Base-by-base conservation (phyloP, 1,140 invertebrate species). In the Lanistes nyassanus region DNA sequence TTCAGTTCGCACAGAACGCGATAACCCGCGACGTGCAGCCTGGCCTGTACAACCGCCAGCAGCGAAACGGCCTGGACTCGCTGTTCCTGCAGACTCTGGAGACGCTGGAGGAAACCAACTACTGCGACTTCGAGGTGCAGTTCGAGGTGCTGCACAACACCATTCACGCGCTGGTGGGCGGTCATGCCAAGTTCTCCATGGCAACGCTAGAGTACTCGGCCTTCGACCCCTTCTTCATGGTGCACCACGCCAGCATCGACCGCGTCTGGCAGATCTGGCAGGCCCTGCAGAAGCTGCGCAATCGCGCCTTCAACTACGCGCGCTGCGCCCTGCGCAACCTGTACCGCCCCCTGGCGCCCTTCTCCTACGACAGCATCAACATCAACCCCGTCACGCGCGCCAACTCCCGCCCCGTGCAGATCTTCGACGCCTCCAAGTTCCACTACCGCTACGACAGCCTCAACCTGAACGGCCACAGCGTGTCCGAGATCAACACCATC, bases 61-160 rank as follows among this genome's bases (percentile, higher is more conserved):
- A 53, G 6, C 31, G 58, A 37, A 56, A 58, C 1, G 70, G 71
- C 36, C 11, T 13, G 23, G n/a, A 65, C 26, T 58, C 56, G 0
- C 71, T 77, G 19, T 77, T 68, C 65, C 29, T 74, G 51, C 56
- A 68, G 31, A 65, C 76, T 2, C 71, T 78, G 37, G 42, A 74
- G 26, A 67, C 76, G 26, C 69, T 81, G 39, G 80, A 81, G 58
- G 74, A 79, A 53, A 67, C 51, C 21, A 64, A 77, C 75, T 79
- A 66, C 73, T 81, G 77, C 51, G 75, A 79, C 36, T 81, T 81
- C 66, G 77, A 77, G 42, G 68, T 72, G 4, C 78, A 79, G 66
- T 77, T 76, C 39, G 80, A 81, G 67, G 70, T 81, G 66, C 58
- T 81, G 16, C 80, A 81, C 76, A 79, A 81, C 76, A 66, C 69